These are phyloP conservation scores for Chlorops oryzae DNA, from an alignment of 1,140 invertebrate species.

Conservation along the genomic window DNA sequence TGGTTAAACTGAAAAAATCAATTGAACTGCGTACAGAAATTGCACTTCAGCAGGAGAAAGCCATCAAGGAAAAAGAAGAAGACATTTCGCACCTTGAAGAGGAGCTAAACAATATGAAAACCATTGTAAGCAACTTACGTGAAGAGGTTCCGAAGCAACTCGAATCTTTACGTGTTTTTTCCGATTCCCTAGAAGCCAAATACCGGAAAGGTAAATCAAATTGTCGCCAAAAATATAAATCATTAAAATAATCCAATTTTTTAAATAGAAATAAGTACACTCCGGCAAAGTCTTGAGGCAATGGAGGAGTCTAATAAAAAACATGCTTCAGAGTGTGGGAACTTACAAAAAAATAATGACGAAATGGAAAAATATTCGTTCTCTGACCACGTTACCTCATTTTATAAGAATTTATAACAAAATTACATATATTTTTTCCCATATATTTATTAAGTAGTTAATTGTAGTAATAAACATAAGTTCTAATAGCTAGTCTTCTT, in stretches of 20 bases:
- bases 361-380: too few species aligned
- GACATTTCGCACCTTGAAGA: constrained; percentile 20
- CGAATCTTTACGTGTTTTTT: constrained; percentile 36
- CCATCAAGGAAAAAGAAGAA: constrained; percentile 37
- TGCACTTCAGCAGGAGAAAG: constrained; percentile 39
- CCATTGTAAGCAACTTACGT: constrained; percentile 28
- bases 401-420: neutral
- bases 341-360: too few species aligned
- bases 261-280: constrained; percentile 28
- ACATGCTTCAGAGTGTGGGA: too few species aligned
- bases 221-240: too few species aligned
- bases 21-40: constrained; percentile 42
- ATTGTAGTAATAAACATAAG: too few species aligned
- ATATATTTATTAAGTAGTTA: too few species aligned
- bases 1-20: constrained; percentile 33
- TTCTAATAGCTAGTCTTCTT: too few species aligned
- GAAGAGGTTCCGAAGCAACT: constrained; percentile 39
- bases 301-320: too few species aligned
- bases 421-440: too few species aligned
- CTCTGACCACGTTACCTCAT: too few species aligned
- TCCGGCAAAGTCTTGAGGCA: constrained; percentile 24
- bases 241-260: too few species aligned
- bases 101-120: constrained; percentile 21
- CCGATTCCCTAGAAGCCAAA: constrained; percentile 30
- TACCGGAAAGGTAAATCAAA: constrained; percentile 25